phyloP scores from a whole-genome alignment of 2,113 vertebrate species.

The Danionella cerebrum region DNA sequence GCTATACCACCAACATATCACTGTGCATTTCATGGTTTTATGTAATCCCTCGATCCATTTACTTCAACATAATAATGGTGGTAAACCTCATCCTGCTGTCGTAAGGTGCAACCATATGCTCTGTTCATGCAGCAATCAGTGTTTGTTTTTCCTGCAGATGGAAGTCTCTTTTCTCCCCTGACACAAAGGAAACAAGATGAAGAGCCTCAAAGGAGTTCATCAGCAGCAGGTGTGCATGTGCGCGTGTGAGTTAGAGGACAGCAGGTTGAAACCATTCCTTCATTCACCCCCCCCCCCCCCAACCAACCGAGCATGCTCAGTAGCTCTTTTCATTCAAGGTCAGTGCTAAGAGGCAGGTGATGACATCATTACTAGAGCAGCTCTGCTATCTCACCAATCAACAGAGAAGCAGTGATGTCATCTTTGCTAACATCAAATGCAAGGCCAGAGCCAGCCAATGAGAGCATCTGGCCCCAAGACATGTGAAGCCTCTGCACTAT shows the following conservation, averaged over 20 bases:
- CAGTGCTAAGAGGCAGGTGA: conserved; percentile 52
- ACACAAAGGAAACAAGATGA: conserved; percentile 11
- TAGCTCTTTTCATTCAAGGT: conserved; percentile 63
- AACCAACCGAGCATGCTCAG: conserved; percentile 7
- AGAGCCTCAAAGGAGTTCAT: neutral
- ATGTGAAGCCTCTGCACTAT: neutral
- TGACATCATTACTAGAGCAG: conserved; percentile 68
- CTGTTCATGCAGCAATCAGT: neutral
- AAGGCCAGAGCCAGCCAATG: neutral
- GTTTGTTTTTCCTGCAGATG: neutral
- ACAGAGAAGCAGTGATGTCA: conserved; percentile 48
- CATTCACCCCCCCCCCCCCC: neutral
- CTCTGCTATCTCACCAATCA: conserved; percentile 62
- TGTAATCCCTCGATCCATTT: too few species aligned
- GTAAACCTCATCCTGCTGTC: neutral
- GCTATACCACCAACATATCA: too few species aligned
- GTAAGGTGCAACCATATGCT: neutral
- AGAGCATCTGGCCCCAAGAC: neutral
- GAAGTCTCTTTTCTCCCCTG: neutral
- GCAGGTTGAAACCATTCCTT: neutral
- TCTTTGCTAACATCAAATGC: conserved; percentile 17
- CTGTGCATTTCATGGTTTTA: too few species aligned
- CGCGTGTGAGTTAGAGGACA: conserved; percentile 3
- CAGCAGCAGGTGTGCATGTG: neutral
- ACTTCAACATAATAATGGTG: neutral